Evolutionary conservation across 2,797 vertebrate genomes (phyloP).

Genomic region (Micromesistius poutassou): DNA sequence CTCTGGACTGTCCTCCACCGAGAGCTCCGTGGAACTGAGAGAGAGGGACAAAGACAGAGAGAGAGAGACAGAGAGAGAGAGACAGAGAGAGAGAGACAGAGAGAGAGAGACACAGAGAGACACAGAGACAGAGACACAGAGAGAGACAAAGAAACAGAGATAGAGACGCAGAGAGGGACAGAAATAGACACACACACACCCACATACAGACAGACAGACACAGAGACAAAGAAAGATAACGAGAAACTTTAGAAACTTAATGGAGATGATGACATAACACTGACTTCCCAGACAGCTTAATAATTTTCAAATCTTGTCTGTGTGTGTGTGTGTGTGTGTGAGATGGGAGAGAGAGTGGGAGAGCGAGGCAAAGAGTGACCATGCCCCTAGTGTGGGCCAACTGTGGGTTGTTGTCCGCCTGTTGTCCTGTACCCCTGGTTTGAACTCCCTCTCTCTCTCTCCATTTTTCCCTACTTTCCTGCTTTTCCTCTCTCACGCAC

Average conservation of each 20-base stretch:
- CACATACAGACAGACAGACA: not conserved
- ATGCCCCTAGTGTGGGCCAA: not conserved
- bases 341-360: not conserved
- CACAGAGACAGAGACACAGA: not conserved
- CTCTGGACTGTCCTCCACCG: constrained; percentile 81
- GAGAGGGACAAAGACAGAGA: constrained; percentile 8
- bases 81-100: constrained; percentile 21
- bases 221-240: not conserved
- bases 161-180: constrained; percentile 6
- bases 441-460: not conserved
- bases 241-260: constrained; percentile 8
- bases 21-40: constrained; percentile 76
- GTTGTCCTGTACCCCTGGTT: not conserved
- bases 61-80: not conserved
- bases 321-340: not conserved
- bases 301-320: not conserved
- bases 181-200: not conserved
- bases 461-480: not conserved
- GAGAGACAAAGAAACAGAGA: constrained; percentile 54
- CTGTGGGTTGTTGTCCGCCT: not conserved
- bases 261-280: not conserved
- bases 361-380: not conserved
- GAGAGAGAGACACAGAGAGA: not conserved
- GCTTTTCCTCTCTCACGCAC: not conserved
- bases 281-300: not conserved